Conservation (phyloP, 2,113 vertebrate genomes). For the Indicator maculatus region DNA sequence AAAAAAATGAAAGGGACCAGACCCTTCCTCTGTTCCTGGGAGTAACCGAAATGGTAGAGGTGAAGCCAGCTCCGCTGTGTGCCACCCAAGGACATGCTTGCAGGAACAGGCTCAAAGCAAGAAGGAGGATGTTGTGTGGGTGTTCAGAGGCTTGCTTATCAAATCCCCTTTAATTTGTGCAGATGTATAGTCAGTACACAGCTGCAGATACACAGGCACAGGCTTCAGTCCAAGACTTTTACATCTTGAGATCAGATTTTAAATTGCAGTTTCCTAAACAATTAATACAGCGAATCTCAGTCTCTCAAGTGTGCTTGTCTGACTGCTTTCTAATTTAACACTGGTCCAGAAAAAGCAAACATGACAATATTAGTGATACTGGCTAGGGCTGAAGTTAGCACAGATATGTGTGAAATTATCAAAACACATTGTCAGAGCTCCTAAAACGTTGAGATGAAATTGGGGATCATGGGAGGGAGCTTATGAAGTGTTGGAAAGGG, state of each 20-base stretch:
- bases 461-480: neutral
- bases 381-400: neutral
- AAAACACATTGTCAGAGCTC: neutral
- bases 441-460: neutral
- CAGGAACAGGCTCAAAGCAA: neutral
- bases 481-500: neutral
- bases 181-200: neutral
- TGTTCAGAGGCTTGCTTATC: neutral
- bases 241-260: neutral
- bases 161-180: neutral
- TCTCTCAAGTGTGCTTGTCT: neutral
- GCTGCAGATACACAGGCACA: neutral
- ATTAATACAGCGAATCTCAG: neutral
- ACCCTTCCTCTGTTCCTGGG: neutral
- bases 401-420: neutral
- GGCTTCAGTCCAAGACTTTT: neutral
- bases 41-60: neutral
- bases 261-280: neutral
- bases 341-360: neutral
- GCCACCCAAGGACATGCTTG: neutral
- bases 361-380: neutral
- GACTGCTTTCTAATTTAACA: neutral
- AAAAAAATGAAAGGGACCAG: neutral
- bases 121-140: neutral
- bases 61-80: fast-evolving